phyloP scores from a whole-genome alignment of 2,888 invertebrate genomes.

The Orthosia gothica region DNA sequence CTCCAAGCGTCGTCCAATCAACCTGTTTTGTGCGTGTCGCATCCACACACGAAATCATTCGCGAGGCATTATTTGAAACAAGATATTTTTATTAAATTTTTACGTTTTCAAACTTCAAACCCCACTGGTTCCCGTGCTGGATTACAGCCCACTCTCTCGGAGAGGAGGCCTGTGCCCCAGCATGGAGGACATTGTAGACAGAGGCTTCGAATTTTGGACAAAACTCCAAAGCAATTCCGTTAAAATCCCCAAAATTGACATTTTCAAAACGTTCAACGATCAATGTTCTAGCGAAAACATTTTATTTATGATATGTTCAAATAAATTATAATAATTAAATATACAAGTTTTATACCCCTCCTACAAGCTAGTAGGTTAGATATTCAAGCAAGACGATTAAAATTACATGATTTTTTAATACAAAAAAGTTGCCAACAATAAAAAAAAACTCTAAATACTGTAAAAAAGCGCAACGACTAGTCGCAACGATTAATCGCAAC shows the following conservation, averaged over 20 bases:
- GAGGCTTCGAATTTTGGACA: too few species aligned
- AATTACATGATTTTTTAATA: constrained; percentile 42
- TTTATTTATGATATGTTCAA: constrained; percentile 54
- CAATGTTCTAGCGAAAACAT: constrained; percentile 27
- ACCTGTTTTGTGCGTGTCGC: too few species aligned
- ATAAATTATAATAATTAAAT: constrained; percentile 59
- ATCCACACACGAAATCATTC: too few species aligned
- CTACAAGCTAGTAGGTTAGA: constrained; percentile 18
- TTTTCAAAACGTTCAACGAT: constrained; percentile 22
- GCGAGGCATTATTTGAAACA: too few species aligned
- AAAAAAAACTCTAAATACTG: constrained; percentile 57
- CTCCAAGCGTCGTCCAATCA: too few species aligned
- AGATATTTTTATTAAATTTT: too few species aligned
- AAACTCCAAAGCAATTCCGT: background rate
- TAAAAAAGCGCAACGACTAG: constrained; percentile 32
- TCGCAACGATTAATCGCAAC: constrained; percentile 22
- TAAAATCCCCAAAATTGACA: constrained; percentile 10
- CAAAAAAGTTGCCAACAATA: constrained; percentile 57
- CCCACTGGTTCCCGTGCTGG: too few species aligned
- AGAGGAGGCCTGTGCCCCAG: too few species aligned
- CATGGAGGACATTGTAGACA: too few species aligned
- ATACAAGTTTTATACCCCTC: constrained; percentile 28
- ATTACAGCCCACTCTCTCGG: too few species aligned
- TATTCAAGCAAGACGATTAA: constrained; percentile 31
- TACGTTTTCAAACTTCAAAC: too few species aligned